phyloP scores from a whole-genome alignment of 2,888 invertebrate genomes.

The Scaptomyza tumidula region DNA sequence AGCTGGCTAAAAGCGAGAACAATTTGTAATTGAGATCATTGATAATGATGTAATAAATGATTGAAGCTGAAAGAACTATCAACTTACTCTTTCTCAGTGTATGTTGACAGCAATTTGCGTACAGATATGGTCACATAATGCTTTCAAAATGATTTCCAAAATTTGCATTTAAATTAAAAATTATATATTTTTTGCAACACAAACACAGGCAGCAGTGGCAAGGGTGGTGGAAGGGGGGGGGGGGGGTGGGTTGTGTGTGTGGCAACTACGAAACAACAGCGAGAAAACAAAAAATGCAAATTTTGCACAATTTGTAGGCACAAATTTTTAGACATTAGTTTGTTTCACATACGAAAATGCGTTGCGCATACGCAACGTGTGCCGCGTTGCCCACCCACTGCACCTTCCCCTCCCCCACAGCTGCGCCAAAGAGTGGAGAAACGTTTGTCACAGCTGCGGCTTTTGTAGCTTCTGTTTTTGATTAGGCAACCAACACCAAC shows the following conservation, averaged over 20 bases:
- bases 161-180: conserved; percentile 79
- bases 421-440: neutral
- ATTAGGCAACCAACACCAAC: conserved; percentile 57
- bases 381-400: too few species aligned
- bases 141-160: conserved; percentile 81
- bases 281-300: conserved; percentile 68
- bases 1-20: too few species aligned
- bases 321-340: conserved; percentile 74
- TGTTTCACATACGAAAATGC: conserved; percentile 42
- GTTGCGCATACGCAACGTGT: conserved; percentile 70
- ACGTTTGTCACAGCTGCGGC: conserved; percentile 72
- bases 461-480: conserved; percentile 74
- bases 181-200: conserved; percentile 76
- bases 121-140: conserved; percentile 80
- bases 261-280: conserved; percentile 16
- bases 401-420: too few species aligned
- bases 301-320: conserved; percentile 76
- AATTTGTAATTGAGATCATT: too few species aligned
- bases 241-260: neutral
- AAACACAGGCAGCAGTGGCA: conserved; percentile 55
- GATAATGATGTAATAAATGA: too few species aligned
- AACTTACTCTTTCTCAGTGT: too few species aligned
- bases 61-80: too few species aligned
- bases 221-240: neutral
- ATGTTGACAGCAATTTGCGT: conserved; percentile 77